A percentile compares a stretch with the other conserved stretches of the same genome.
Conservation (phyloP, 1,140 invertebrate genomes). For the Diachasma alloeum region DNA sequence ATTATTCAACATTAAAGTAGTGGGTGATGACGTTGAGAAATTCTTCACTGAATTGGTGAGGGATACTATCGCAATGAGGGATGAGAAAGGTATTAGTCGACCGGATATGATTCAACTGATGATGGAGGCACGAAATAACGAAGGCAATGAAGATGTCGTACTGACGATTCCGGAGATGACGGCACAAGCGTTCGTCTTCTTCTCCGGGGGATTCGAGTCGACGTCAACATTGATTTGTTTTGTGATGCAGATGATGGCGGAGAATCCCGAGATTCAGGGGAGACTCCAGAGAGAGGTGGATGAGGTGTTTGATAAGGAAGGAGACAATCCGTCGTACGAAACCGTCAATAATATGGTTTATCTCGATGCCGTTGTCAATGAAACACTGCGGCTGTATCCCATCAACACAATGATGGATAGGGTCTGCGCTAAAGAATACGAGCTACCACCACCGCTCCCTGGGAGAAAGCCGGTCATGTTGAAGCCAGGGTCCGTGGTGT, state of each 20-base stretch:
- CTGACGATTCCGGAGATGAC: slow-evolving; percentile 14
- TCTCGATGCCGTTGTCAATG: slow-evolving; percentile 63
- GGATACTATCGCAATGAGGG: background rate
- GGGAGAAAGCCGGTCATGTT: background rate
- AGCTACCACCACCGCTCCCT: slow-evolving; percentile 21
- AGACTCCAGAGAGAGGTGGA: slow-evolving; percentile 68
- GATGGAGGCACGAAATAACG: slow-evolving; percentile 42
- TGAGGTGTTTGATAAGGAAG: slow-evolving; percentile 49
- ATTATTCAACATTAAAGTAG: background rate
- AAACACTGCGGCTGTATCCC: slow-evolving; percentile 69
- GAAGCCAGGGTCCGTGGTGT: slow-evolving; percentile 22
- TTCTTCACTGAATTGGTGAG: background rate
- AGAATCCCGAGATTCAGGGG: slow-evolving; percentile 67
- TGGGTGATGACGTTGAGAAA: background rate
- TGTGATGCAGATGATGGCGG: slow-evolving; percentile 61
- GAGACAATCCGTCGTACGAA: slow-evolving; percentile 56
- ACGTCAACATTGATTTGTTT: slow-evolving; percentile 57
- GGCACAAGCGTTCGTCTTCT: background rate
- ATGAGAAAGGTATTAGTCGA: background rate
- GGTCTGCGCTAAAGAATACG: slow-evolving; percentile 61
- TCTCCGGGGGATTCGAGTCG: slow-evolving; percentile 59
- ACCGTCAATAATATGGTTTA: slow-evolving; percentile 55
- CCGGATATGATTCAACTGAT: slow-evolving; percentile 31
- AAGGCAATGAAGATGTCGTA: background rate
- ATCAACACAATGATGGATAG: slow-evolving; percentile 59